A percentile compares a stretch with the other conserved stretches of the same genome.
These are phyloP conservation scores for Theristicus caerulescens DNA, from an alignment of 2,113 vertebrate species.

Conservation along the genomic window DNA sequence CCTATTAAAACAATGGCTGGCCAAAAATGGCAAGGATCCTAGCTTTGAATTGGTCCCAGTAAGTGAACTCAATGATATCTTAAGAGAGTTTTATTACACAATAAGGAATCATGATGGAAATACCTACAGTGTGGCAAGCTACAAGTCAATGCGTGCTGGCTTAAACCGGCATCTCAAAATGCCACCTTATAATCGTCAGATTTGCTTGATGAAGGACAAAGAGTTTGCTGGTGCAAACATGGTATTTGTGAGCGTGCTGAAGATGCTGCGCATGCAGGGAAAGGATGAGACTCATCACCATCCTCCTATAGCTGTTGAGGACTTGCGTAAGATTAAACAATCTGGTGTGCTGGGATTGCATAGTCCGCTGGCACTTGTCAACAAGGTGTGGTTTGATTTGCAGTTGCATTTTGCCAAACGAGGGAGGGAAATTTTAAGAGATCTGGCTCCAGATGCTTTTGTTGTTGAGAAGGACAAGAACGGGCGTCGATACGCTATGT, in stretches of 20 bases:
- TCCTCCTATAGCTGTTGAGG: constrained; percentile 61
- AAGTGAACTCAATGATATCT: constrained; percentile 68
- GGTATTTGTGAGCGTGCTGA: constrained; percentile 62
- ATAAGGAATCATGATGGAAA: constrained; percentile 66
- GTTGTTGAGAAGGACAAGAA: constrained; percentile 66
- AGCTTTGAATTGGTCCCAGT: constrained; percentile 67
- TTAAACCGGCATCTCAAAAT: constrained; percentile 70
- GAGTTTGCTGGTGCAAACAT: constrained; percentile 66
- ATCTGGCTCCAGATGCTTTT: constrained; percentile 70
- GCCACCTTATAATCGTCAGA: constrained; percentile 62
- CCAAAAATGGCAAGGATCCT: constrained; percentile 63
- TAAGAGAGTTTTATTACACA: constrained; percentile 64
- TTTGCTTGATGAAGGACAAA: constrained; percentile 71
- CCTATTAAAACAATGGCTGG: constrained; percentile 61
- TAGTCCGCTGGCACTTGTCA: constrained; percentile 60
- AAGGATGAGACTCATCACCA: constrained; percentile 69
- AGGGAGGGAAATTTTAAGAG: constrained; percentile 70
- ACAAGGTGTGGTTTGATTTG: constrained; percentile 73
- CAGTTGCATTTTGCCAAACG: constrained; percentile 70
- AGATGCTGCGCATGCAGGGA: constrained; percentile 67
- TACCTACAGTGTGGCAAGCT: constrained; percentile 71
- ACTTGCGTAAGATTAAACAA: constrained; percentile 64
- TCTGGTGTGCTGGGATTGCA: constrained; percentile 68
- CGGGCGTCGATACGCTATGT: constrained; percentile 52
- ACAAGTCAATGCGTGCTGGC: constrained; percentile 70